Evolutionary conservation across 2,113 vertebrate genomes (phyloP).

Genomic region (Melanerpes formicivorus): DNA sequence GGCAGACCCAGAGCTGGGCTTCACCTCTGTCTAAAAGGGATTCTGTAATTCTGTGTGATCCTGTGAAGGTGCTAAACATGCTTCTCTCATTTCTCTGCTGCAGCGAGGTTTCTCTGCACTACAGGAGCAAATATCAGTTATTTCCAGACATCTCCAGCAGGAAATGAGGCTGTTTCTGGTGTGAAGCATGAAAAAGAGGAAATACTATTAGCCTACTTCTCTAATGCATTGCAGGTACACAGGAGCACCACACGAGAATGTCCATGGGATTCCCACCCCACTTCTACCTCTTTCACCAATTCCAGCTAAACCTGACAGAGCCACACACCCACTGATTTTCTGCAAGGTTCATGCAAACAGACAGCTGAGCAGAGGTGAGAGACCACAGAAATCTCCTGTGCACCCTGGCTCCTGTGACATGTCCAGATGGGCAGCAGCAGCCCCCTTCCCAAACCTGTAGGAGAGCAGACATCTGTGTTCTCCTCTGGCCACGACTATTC

Average conservation of each 20-base stretch:
- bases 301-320: neutral
- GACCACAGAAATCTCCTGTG: neutral
- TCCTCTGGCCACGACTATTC: neutral
- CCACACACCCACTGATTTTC: neutral
- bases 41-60: too few relatives aligned
- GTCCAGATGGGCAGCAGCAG: neutral
- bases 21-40: neutral
- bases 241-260: neutral
- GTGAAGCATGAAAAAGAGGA: neutral
- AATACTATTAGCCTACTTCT: neutral
- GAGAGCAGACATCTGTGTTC: neutral
- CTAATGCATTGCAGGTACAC: neutral
- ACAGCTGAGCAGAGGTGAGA: neutral
- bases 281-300: neutral
- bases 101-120: neutral
- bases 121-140: neutral
- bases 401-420: neutral
- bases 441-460: rapidly evolving
- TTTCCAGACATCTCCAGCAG: neutral
- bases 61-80: neutral
- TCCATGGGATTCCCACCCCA: neutral
- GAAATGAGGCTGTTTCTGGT: neutral
- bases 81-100: neutral
- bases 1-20: neutral
- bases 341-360: neutral